phyloP scores from a whole-genome alignment of 1,140 invertebrate genomes.

The Drosophila ogumai region DNA sequence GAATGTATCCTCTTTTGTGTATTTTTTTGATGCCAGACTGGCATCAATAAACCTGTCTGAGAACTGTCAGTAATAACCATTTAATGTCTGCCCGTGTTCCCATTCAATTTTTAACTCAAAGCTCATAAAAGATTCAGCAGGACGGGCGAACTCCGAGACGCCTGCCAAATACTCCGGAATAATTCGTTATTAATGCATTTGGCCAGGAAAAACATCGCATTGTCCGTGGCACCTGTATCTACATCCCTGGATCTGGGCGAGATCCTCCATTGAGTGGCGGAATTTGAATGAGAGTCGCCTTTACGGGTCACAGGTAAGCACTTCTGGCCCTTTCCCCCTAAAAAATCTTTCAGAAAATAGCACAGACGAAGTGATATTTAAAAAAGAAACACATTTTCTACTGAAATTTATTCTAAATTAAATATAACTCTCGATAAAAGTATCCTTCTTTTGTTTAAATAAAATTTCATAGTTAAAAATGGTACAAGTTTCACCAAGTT shows the following conservation, averaged over 20 bases:
- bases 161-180: slow-evolving; percentile 48
- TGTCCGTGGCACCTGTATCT: slow-evolving; percentile 8
- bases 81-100: slow-evolving; percentile 56
- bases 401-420: too few species aligned
- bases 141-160: slow-evolving; percentile 44
- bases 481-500: too few species aligned
- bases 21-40: slow-evolving; percentile 18
- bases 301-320: slow-evolving; percentile 6
- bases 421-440: too few species aligned
- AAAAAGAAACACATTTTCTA: too few species aligned
- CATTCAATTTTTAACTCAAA: slow-evolving; percentile 54
- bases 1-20: slow-evolving; percentile 1
- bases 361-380: neutral
- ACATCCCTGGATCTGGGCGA: neutral
- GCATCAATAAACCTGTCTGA: slow-evolving; percentile 74
- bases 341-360: neutral
- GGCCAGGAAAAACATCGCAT: slow-evolving; percentile 27
- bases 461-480: too few species aligned
- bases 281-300: neutral
- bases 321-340: neutral
- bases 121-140: slow-evolving; percentile 49
- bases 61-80: slow-evolving; percentile 58
- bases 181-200: slow-evolving; percentile 51
- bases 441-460: too few species aligned
- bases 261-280: neutral